A percentile compares a stretch with the other conserved stretches of the same genome.
These are phyloP conservation scores for Rachycentron canadum DNA, from an alignment of 2,797 vertebrate genomes.

Conservation along the genomic window DNA sequence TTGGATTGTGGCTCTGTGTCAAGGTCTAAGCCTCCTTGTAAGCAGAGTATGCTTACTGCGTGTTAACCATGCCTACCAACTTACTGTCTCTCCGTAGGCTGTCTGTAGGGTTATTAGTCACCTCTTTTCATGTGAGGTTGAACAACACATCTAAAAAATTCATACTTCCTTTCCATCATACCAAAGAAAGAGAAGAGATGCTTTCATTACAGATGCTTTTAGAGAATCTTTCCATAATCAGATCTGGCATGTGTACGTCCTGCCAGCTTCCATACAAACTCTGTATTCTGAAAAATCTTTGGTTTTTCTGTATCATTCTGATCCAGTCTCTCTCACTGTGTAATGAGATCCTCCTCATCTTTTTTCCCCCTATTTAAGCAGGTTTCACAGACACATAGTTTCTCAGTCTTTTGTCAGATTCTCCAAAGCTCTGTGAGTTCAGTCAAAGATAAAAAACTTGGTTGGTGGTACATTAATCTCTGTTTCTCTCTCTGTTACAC, in stretches of 20 bases:
- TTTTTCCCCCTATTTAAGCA: slow-evolving; percentile 19
- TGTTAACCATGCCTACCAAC: slow-evolving; percentile 75
- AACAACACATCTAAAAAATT: slow-evolving; percentile 31
- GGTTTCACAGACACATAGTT: slow-evolving; percentile 47
- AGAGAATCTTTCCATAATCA: slow-evolving; percentile 44
- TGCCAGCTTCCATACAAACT: slow-evolving; percentile 35
- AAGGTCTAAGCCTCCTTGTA: slow-evolving; percentile 80
- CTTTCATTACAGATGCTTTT: slow-evolving; percentile 43
- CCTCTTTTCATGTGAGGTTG: slow-evolving; percentile 11
- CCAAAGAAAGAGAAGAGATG: slow-evolving; percentile 9
- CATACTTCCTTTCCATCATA: slow-evolving; percentile 7
- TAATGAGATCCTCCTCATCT: slow-evolving; percentile 53
- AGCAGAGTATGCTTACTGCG: slow-evolving; percentile 75
- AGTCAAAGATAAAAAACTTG: slow-evolving; percentile 44
- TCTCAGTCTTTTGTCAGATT: slow-evolving; percentile 54
- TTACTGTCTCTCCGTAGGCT: slow-evolving; percentile 50
- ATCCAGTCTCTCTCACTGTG: slow-evolving; percentile 34
- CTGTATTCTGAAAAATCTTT: slow-evolving; percentile 41
- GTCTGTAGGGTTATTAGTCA: slow-evolving; percentile 40
- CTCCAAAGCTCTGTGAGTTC: slow-evolving; percentile 62
- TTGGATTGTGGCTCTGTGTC: slow-evolving; percentile 82
- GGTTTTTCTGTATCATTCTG: slow-evolving; percentile 29
- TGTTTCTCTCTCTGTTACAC: slow-evolving; percentile 57
- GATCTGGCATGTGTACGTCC: slow-evolving; percentile 13
- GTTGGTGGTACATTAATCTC: slow-evolving; percentile 49